Base-by-base conservation (phyloP, 2,797 vertebrate genomes). In the Pantherophis alleghaniensis region DNA sequence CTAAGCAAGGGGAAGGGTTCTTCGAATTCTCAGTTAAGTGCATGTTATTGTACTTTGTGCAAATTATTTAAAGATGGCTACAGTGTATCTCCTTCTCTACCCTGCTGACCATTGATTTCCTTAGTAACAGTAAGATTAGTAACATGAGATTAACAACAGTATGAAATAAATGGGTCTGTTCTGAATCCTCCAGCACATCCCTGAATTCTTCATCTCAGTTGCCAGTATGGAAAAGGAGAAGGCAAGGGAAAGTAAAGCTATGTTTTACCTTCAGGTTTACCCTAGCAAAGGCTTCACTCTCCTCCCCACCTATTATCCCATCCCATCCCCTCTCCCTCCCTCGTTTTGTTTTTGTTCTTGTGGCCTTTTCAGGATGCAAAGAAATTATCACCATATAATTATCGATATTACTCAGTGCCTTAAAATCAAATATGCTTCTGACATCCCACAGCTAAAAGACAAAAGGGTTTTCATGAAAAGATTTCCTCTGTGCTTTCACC, bases 71-170 rank as follows among this genome's bases (percentile, higher is more conserved):
- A 89, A 88, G 0, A 18, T 26, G 83, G 10, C 2, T 0, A 0
- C 0, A 1, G 0, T 0, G 12, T 0, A 0, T n/a, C 63, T 90
- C 63, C 22, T 55, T 32, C 37, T 0, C 20, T 55, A 0, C 3
- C 0, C 0, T 28, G n/a, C 5, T 0, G 13, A 91, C 37, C 28
- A 0, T 24, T 24, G 3, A 24, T 91, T 90, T 60, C 12, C 47
- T 32, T 56, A 1, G 53, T 56, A 32, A 53, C 4, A 42, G 3
- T 16, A 24, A 47, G 42, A 47, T 47, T 47, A 1, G 53, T 56
- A 32, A 53, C 4, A 42, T 16, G 28, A 47, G 42, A 47, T 47
- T 47, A 1, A 3, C 18, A 93, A 2, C 22, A 32, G 32, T 11
- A 3, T 7, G 59, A 93, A 91, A 93, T 3, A 5, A 1, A 91